Base-by-base conservation (phyloP, 1,140 invertebrate species). In the Sarcophaga bullata region DNA sequence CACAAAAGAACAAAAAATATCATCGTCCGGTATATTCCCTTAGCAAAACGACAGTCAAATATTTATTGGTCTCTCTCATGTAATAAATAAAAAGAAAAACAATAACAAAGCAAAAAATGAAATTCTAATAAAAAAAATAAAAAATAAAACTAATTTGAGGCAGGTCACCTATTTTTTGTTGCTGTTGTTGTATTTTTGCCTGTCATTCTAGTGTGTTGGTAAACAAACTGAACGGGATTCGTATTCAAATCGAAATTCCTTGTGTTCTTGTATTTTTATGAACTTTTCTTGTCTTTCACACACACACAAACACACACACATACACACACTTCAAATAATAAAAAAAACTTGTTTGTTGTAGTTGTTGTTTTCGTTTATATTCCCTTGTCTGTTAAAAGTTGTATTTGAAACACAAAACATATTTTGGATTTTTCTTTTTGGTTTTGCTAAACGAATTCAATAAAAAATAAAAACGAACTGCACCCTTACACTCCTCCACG, bases 71-170 rank as follows among this genome's bases (percentile, higher is more conserved):
- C 17, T 68, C 62, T 68, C 62, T 8, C n/a, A 1, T 8, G 62
- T 68, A 68, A 25, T 68, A 68, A 68, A 68, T n/a, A 58, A 58
- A 58, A 13, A n/a, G 11, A 58, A 13, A 15, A 13, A 37, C 25
- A 37, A 58, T 15, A 58, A 58, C 7, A n/a, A n/a, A 58, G 19
- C 6, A 19, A 8, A 68, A 68, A 78, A 48, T 48, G 37, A 76
- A 48, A 15, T n/a, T 68, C 19, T 19, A 50, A 76, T 17, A 58
- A 10, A 76, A 47, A n/a, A n/a, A n/a, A n/a, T n/a, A n/a, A n/a
- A 75, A 76, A 76, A 49, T 76, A 76, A 50, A 78, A 78, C 48
- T 78, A 78, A 78, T 78, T 78, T 78, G 25, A 37, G 25, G 25
- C 25, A 37, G n/a, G n/a, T n/a, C n/a, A n/a, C n/a, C n/a, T n/a